Evolutionary conservation across 2,888 invertebrate species (phyloP), one percentile per base, ranked within the genome.

Genomic region (Arctia plantaginis): DNA sequence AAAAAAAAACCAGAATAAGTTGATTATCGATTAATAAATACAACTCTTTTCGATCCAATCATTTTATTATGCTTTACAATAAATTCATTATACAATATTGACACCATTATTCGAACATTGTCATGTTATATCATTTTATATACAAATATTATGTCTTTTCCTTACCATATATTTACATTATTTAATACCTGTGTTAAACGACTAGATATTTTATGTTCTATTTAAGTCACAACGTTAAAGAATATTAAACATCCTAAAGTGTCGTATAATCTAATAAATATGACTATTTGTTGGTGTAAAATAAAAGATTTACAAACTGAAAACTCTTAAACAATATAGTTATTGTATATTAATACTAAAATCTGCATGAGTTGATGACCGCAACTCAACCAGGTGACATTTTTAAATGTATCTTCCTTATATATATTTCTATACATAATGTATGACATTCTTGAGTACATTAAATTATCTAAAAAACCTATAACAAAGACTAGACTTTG

Each of bases 41-140:
- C 47, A 20, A 30, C 15, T 1, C 27, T 18, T 51, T 51, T 35
- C 90, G 90, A 91, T 89, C 79, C 82, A 82, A 90, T 90, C 90
- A 88, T 85, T 90, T 90, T 88, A 89, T 88, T 89, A 78, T 75
- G 79, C 77, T 74, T 69, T 80, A 87, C 82, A 77, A 79, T 75
- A 44, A 80, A 84, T 80, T 81, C 80, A 85, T 82, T 76, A 77
- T 78, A 82, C 80, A 75, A 77, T 79, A 78, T 85, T 83, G 80
- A 82, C 78, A 82, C 82, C 73, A 76, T 85, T 76, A 77, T 77
- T 47, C 79, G 78, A 82, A 85, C 82, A 84, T 81, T 80, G 78
- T 73, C 73, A 73, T 79, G 78, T 79, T 77, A 27, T 73, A 68
- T 73, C 20, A 64, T 72, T 73, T 78, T 84, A 85, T 84, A 80